A percentile compares a stretch with the other conserved stretches of the same genome.
phyloP scores from a whole-genome alignment of 2,797 vertebrate genomes.

The Harpagifer antarcticus region DNA sequence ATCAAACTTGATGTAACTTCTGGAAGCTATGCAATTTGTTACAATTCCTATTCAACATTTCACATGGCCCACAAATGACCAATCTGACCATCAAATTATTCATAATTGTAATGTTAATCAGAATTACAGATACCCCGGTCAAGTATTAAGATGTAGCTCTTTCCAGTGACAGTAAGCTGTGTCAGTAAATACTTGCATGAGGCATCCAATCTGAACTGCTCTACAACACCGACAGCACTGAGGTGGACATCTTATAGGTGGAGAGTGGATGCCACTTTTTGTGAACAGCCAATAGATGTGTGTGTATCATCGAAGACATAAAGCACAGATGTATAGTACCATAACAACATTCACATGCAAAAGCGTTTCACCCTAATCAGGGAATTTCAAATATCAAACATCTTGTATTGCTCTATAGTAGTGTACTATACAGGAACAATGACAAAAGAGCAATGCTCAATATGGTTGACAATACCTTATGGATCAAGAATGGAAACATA shows the following conservation, averaged over 20 bases:
- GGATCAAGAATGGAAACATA: neutral
- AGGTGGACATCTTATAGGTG: constrained; percentile 58
- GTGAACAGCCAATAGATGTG: constrained; percentile 59
- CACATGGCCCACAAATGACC: constrained; percentile 35
- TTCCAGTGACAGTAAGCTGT: constrained; percentile 63
- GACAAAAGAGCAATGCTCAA: constrained; percentile 1
- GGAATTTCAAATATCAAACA: constrained; percentile 35
- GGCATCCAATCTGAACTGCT: constrained; percentile 66
- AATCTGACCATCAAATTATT: constrained; percentile 31
- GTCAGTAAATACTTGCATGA: constrained; percentile 31
- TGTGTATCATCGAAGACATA: constrained; percentile 25
- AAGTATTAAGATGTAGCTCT: constrained; percentile 51
- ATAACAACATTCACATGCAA: constrained; percentile 28
- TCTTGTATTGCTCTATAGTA: constrained; percentile 10
- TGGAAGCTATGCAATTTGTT: constrained; percentile 55
- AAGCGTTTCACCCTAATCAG: constrained; percentile 29
- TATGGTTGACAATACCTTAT: neutral
- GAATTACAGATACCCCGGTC: constrained; percentile 32
- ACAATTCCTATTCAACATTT: constrained; percentile 43
- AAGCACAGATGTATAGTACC: constrained; percentile 30
- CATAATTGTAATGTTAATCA: constrained; percentile 25
- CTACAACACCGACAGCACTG: constrained; percentile 46
- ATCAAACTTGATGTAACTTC: constrained; percentile 62
- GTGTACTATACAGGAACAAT: constrained; percentile 1
- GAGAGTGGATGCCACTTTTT: constrained; percentile 65